These are phyloP conservation scores for Chironomus tentans DNA, from an alignment of 2,888 invertebrate species.

Conservation along the genomic window DNA sequence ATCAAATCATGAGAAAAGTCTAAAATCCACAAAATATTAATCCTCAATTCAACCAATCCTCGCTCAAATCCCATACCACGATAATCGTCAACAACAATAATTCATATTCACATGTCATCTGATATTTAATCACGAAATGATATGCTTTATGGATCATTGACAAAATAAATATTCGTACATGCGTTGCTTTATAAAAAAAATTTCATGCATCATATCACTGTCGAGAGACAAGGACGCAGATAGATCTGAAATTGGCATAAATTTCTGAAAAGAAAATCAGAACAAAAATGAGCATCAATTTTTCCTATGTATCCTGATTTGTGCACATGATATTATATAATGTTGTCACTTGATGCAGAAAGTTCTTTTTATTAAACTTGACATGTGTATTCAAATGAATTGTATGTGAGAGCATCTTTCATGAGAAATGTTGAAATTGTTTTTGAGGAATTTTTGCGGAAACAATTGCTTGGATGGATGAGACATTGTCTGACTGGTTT, in stretches of 20 bases:
- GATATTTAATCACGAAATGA: not conserved
- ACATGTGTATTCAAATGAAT: constrained; percentile 9
- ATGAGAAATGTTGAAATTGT: no score
- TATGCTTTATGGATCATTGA: constrained; percentile 21
- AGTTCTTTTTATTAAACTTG: not conserved
- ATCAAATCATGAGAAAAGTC: not conserved
- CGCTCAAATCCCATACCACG: not conserved
- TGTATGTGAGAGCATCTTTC: not conserved
- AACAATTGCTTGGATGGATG: no score
- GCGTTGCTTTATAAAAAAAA: not conserved
- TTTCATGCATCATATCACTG: no score
- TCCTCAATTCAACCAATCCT: not conserved
- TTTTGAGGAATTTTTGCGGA: no score
- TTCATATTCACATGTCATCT: not conserved
- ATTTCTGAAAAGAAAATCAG: not conserved
- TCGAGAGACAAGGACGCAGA: no score
- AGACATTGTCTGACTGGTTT: no score
- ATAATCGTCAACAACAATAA: not conserved
- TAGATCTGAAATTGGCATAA: not conserved
- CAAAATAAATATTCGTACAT: not conserved
- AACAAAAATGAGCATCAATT: not conserved
- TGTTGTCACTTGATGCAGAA: not conserved
- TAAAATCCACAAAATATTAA: not conserved
- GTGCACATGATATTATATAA: not conserved
- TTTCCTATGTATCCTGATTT: not conserved